Base-by-base conservation (phyloP, 2,113 vertebrate genomes). In the Machaerirhynchus nigripectus region DNA sequence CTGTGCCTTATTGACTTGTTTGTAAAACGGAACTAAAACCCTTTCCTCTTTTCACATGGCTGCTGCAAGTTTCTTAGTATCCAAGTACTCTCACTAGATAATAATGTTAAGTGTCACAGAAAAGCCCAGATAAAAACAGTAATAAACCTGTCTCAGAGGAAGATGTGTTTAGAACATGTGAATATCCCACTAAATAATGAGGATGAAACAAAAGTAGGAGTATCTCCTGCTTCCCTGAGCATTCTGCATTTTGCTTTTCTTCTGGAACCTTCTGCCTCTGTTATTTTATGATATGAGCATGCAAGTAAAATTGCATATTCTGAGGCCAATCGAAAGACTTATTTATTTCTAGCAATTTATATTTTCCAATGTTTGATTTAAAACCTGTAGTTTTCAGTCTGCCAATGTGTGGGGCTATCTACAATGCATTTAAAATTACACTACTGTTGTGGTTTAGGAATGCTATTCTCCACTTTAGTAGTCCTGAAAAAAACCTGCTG, bases 401-500 rank as follows among this genome's bases (percentile, higher is more conserved):
- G 40, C 4, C 30, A 39, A 6, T n/a, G 14, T 65, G 18, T n/a
- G n/a, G 15, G 20, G 19, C 12, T 61, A 79, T 30, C 65, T 61
- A 80, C 30, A 70, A 46, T 59, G 24, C 20, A 85, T 37, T 26
- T 68, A 47, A 42, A 87, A 33, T 65, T 57, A 61, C 11, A 86
- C 33, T 39, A n/a, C 13, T 39, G 8, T 21, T 52, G 16, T 21
- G 52, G 15, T 59, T 67, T 46, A 46, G 23, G 15, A 81, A 74
- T 16, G 0, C 22, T 16, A 33, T 50, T 44, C 6, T 59, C 42
- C 27, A 20, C 11, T 33, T 37, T 8, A 28, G 33, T 11, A 44
- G 19, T 21, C 44, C 13, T 1, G 0, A 33, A 52, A 52, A 65
- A 59, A 9, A 0, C 39, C 56, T 0, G 1, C 27, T 23, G 15